phyloP scores from a whole-genome alignment of 1,140 invertebrate genomes.

The Trinorchestia longiramus region DNA sequence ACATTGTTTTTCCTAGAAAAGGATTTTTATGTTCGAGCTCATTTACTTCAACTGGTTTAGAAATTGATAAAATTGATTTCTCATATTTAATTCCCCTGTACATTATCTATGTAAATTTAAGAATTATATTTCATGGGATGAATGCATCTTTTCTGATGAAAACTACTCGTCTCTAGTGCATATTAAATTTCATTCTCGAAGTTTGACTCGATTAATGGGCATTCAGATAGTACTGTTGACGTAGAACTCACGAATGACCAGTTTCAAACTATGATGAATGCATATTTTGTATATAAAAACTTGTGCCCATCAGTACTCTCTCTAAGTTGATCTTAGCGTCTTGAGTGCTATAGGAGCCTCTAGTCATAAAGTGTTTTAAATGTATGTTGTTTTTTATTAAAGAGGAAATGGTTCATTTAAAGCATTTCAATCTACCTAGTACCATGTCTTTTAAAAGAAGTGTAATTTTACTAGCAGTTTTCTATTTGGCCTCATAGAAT shows the following conservation, averaged over 20 bases:
- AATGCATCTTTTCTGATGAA: neutral
- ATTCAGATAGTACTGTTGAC: neutral
- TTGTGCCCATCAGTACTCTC: neutral
- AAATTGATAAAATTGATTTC: neutral
- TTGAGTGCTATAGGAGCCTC: constrained; percentile 24
- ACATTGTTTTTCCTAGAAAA: neutral
- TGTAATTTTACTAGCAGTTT: too few relatives aligned
- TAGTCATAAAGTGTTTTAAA: constrained; percentile 30
- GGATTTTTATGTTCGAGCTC: neutral
- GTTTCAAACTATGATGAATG: neutral
- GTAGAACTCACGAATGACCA: neutral
- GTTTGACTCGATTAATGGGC: constrained; percentile 12
- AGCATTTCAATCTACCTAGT: neutral
- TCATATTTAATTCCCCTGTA: neutral
- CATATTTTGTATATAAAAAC: neutral
- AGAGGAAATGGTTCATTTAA: neutral
- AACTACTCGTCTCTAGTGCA: neutral
- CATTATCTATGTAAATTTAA: neutral
- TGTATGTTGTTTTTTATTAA: constrained; percentile 35
- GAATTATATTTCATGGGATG: too few relatives aligned
- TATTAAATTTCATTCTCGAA: neutral
- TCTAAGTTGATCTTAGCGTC: constrained; percentile 9
- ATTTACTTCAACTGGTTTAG: neutral
- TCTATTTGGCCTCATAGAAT: too few relatives aligned
- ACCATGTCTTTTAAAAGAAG: neutral